Base-by-base conservation (phyloP, 1,140 invertebrate genomes). In the Streblospio benedicti region DNA sequence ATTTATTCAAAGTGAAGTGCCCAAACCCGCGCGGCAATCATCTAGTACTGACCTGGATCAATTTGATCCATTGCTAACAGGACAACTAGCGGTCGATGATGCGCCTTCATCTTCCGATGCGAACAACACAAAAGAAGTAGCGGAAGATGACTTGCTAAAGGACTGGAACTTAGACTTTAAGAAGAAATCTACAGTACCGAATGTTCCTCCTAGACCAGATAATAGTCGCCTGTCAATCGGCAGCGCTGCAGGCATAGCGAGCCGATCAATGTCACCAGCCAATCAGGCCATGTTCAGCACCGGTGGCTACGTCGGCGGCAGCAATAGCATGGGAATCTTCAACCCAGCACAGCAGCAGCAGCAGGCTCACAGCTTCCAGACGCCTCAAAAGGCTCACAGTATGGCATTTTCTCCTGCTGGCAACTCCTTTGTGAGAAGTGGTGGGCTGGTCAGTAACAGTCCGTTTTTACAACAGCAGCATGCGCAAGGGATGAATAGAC, bases 91-190 rank as follows among this genome's bases (percentile, higher is more conserved):
- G n/a, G n/a, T n/a, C 33, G 32, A 38, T 23, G 53, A 56, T 23
- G 28, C 25, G n/a, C 5, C 51, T 14, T 53, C 51, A 23, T 16
- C 16, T 30, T 1, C 25, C n/a, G 12, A 25, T 52, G 6, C 27
- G 20, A 25, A 25, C 9, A 38, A 18, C 18, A 18, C 18, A 18
- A 30, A 14, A 16, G 43, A 41, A 20, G 2, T 41, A 20, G 25
- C 45, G 6, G 53, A 56, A 30, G 53, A 56, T 12, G 43, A 56
- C 30, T 9, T 56, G 53, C 38, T 56, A 25, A 32, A 38, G 25
- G 53, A 56, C 12, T 56, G 53, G 53, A 56, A 56, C 30, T 38
- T 56, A 5, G 53, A 56, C 35, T 56, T 56, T 5, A 28, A 27
- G 20, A 27, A 25, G 31, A 53, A n/a, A n/a, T n/a, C n/a, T 53